These are phyloP conservation scores for Chiroxiphia lanceolata DNA, from an alignment of 2,797 vertebrate species.

Conservation along the genomic window DNA sequence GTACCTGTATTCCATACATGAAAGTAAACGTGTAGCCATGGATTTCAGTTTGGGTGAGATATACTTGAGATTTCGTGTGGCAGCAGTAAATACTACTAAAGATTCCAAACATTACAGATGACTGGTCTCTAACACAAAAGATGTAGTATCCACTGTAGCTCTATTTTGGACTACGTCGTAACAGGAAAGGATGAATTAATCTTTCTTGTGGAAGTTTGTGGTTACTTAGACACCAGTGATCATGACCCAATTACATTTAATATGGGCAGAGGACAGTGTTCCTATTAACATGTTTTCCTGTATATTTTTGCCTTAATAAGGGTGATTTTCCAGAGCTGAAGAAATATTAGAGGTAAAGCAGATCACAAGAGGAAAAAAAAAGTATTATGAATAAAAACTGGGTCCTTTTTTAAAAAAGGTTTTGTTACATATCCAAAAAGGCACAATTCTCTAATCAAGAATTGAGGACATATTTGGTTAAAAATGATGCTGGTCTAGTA, in stretches of 20 bases:
- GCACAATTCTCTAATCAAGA: neutral
- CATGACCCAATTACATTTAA: constrained; percentile 36
- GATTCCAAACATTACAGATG: neutral
- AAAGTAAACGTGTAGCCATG: neutral
- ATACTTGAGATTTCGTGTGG: neutral
- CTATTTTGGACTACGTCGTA: neutral
- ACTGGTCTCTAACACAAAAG: neutral
- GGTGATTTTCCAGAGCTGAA: neutral
- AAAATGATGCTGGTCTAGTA: neutral
- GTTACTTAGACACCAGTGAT: constrained; percentile 41
- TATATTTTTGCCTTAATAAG: neutral
- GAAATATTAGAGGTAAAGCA: neutral
- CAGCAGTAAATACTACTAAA: neutral
- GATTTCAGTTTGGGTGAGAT: neutral
- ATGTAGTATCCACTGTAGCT: neutral
- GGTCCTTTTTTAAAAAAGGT: neutral
- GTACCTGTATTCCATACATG: neutral
- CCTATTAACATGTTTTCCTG: neutral
- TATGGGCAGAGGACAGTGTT: neutral
- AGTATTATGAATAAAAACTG: neutral
- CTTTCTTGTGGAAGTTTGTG: neutral
- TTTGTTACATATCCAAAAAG: neutral
- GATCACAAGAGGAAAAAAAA: neutral
- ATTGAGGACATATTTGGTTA: neutral
- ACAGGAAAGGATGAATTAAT: constrained; percentile 4